Conservation (phyloP, 2,113 vertebrate species). For the Pterocles orientalis region DNA sequence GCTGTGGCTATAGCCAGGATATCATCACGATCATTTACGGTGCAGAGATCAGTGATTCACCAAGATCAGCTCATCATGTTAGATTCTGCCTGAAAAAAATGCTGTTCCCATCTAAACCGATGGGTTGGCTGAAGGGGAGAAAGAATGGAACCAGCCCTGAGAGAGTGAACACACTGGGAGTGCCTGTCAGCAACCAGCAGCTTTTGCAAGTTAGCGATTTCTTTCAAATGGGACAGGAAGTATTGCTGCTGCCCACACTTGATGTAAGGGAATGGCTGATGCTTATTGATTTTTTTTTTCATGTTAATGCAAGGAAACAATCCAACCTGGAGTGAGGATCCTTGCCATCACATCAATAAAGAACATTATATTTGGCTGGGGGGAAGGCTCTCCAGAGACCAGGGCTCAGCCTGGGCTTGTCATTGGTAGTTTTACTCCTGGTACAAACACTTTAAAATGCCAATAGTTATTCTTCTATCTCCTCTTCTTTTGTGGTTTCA, state of each 20-base stretch:
- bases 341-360: background rate
- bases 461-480: background rate
- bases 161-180: background rate
- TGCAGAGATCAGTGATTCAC: background rate
- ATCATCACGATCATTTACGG: background rate
- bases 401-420: conserved; percentile 8
- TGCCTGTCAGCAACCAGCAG: background rate
- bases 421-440: background rate
- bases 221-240: background rate
- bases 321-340: background rate
- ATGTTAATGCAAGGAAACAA: background rate
- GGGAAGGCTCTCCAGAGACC: background rate
- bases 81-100: background rate
- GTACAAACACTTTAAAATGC: background rate
- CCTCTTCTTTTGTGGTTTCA: background rate
- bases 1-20: background rate
- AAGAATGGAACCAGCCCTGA: background rate
- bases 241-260: background rate
- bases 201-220: background rate
- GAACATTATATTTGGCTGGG: background rate
- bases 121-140: background rate
- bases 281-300: background rate
- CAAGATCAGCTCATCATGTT: background rate
- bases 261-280: background rate
- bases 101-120: background rate